These are phyloP conservation scores for Matsumurasca onukii DNA, from an alignment of 1,140 invertebrate genomes.

Conservation along the genomic window DNA sequence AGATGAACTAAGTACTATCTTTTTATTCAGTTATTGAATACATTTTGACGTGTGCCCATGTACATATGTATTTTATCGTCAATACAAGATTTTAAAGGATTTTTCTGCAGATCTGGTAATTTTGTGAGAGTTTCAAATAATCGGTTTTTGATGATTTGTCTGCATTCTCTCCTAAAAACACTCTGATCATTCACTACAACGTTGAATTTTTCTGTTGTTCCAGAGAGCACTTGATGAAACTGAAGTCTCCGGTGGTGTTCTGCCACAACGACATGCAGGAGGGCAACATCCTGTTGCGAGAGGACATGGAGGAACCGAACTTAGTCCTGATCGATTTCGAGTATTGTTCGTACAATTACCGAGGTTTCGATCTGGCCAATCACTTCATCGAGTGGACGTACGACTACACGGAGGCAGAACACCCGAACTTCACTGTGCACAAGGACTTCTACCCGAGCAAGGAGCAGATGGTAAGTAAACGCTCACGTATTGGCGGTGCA, in stretches of 20 bases:
- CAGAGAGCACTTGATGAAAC: constrained; percentile 50
- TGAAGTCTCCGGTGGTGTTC: constrained; percentile 85
- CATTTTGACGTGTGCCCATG: too few relatives aligned
- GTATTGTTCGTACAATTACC: constrained; percentile 91
- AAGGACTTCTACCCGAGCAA: constrained; percentile 67
- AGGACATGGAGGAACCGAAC: constrained; percentile 30
- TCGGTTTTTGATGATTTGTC: too few relatives aligned
- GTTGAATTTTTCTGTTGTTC: too few relatives aligned
- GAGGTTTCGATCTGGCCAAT: constrained; percentile 94
- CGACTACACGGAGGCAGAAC: constrained; percentile 77
- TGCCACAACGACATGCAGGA: constrained; percentile 98
- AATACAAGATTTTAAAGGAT: too few relatives aligned
- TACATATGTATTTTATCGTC: too few relatives aligned
- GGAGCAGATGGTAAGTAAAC: constrained; percentile 71
- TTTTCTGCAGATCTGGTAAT: too few relatives aligned
- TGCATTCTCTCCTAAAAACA: too few relatives aligned
- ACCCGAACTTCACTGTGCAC: constrained; percentile 75
- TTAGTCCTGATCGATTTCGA: constrained; percentile 89
- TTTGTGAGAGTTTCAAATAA: too few relatives aligned
- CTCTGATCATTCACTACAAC: too few relatives aligned
- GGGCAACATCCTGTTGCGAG: constrained; percentile 62
- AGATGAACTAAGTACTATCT: too few relatives aligned
- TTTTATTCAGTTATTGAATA: too few relatives aligned
- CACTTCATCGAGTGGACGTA: constrained; percentile 95
- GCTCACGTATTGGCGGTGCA: constrained; percentile 13